Base-by-base conservation (phyloP, 2,888 invertebrate species). In the Amblyjoppa fuscipennis region DNA sequence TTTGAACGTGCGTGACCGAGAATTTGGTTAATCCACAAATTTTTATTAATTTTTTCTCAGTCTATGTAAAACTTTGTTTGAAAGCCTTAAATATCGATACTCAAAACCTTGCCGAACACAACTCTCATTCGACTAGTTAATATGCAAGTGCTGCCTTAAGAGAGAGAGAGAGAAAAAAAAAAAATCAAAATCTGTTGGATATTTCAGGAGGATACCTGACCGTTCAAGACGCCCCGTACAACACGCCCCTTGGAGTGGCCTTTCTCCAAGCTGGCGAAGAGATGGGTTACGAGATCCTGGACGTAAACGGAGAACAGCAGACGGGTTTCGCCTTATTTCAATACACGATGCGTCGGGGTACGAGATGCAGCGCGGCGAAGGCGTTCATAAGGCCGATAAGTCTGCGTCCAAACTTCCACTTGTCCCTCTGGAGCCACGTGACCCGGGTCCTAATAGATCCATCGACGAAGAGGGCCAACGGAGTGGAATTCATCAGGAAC, bases 211-310 rank as follows among this genome's bases (percentile, higher is more conserved):
- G 97, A 7, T 97, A 96, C 90, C 94, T 97, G 84, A 97, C 97
- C 0, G 96, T 97, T 0, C 97, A 97, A 94, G 97, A 97, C 90
- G 94, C 96, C 0, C 97, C 97, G 0, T 97, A 96, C 95, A 96
- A 97, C 92, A 98, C 98, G 0, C 98, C 98, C 0, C 94, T 98
- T 53, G 98, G 98, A 0, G 96, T 97, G 0, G 98, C 98, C 0
- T 97, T 98, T 90, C 94, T 98, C 0, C 97, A 98, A 95, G 98
- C 98, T 0, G 98, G 97, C n/a, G 96, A 98, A 93, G 98, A 98
- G 94, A 97, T 98, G 97, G 98, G 98, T 34, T 98, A 98, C 94
- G 97, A 98, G 81, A 96, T 98, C 79, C 93, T 97, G 0, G 98
- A 98, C 94, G 96, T 98, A 0, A 98, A 98, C 92, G 98, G 98